These are phyloP conservation scores for Candoia aspera DNA, from an alignment of 2,113 vertebrate species.

Conservation along the genomic window DNA sequence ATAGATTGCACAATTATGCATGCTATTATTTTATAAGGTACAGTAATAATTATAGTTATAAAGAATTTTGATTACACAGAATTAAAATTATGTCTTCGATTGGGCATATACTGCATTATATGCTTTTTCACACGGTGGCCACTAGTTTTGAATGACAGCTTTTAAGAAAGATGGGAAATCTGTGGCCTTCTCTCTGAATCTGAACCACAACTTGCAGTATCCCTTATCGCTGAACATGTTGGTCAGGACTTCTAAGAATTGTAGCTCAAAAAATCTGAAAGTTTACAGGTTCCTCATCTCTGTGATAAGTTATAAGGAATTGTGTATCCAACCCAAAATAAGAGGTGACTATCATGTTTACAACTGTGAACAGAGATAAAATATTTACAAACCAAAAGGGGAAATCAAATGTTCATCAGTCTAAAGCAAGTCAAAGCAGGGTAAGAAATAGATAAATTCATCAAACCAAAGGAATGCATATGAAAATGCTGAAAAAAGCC, in stretches of 20 bases:
- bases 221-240: not conserved
- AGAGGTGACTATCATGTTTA: not conserved
- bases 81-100: not conserved
- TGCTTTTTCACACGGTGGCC: not conserved
- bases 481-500: not conserved
- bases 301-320: not conserved
- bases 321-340: not conserved
- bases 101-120: not conserved
- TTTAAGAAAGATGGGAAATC: not conserved
- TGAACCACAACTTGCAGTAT: not conserved
- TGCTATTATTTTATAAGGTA: conserved; percentile 36
- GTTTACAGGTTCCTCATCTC: not conserved
- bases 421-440: not conserved
- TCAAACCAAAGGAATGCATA: not conserved
- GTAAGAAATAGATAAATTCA: not conserved
- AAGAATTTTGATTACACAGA: conserved; percentile 24
- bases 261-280: not conserved
- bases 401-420: not conserved
- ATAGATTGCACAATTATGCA: not conserved
- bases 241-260: not conserved
- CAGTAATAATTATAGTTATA: conserved; percentile 23
- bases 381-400: not conserved
- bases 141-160: not conserved
- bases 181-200: not conserved
- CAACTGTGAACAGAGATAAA: not conserved